phyloP scores from a whole-genome alignment of 2,113 vertebrate species.

The Eleginops maclovinus region DNA sequence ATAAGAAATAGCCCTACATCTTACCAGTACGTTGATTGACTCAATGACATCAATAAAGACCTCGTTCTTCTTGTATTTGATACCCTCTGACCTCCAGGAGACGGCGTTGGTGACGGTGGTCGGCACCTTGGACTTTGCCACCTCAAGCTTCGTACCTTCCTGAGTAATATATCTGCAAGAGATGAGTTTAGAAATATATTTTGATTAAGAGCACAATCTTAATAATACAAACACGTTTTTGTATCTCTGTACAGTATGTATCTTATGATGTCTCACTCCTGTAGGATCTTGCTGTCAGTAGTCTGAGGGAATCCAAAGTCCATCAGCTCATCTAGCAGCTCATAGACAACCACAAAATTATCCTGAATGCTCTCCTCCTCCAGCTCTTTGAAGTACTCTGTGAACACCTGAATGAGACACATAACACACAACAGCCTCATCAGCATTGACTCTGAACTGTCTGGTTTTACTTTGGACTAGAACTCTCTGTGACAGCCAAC shows the following conservation, averaged over 20 bases:
- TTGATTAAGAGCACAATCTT: neutral
- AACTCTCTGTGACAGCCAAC: neutral
- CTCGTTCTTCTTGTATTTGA: conserved; percentile 97
- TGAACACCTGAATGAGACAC: conserved; percentile 87
- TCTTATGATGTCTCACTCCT: conserved; percentile 86
- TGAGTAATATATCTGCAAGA: conserved; percentile 93
- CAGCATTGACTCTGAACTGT: neutral
- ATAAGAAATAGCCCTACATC: conserved; percentile 26
- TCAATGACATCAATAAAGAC: conserved; percentile 97
- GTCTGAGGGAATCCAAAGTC: conserved; percentile 97
- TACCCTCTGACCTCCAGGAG: conserved; percentile 95
- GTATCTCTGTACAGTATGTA: neutral
- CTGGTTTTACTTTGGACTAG: neutral
- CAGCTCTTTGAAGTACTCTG: conserved; percentile 96
- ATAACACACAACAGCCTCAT: conserved; percentile 4
- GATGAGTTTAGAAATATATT: no score
- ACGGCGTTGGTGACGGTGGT: conserved; percentile 95
- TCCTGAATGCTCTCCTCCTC: conserved; percentile 96
- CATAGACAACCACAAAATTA: conserved; percentile 95
- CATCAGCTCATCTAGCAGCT: conserved; percentile 96
- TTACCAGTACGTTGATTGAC: conserved; percentile 93
- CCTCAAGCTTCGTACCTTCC: conserved; percentile 91
- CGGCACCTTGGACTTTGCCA: conserved; percentile 88
- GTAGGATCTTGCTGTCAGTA: conserved; percentile 95
- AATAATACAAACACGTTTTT: neutral